phyloP scores from a whole-genome alignment of 2,888 invertebrate genomes.

The Drosophila ochracea region DNA sequence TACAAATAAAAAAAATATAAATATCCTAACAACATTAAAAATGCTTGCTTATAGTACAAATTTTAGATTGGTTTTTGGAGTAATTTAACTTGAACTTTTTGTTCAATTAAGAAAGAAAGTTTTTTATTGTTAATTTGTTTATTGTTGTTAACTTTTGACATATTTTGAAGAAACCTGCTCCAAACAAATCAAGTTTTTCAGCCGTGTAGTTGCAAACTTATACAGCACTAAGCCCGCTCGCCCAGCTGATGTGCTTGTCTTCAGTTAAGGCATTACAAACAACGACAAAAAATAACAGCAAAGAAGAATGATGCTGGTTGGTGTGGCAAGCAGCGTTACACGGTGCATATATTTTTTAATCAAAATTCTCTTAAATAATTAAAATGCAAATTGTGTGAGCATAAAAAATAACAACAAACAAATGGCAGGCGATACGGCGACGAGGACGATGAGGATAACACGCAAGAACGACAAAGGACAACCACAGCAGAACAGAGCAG shows the following conservation, averaged over 20 bases:
- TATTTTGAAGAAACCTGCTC: background rate
- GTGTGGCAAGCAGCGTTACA: conserved; percentile 1
- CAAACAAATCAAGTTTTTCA: background rate
- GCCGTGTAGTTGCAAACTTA: background rate
- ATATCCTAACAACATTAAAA: background rate
- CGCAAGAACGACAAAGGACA: conserved; percentile 68
- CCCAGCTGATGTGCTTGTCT: conserved; percentile 13
- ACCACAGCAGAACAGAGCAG: conserved; percentile 21
- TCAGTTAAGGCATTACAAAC: background rate
- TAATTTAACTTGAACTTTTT: background rate
- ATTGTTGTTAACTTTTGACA: background rate
- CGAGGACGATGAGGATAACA: conserved; percentile 43
- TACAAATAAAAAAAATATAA: background rate
- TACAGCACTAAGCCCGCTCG: background rate
- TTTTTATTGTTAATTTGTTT: background rate
- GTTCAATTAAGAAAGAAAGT: background rate
- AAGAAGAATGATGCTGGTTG: conserved; percentile 19
- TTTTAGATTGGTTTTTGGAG: background rate
- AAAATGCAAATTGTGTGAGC: conserved; percentile 82
- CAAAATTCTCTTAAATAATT: conserved; percentile 85
- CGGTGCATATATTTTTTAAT: conserved; percentile 79
- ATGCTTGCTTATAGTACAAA: background rate
- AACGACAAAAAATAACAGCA: background rate
- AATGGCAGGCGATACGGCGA: conserved; percentile 45
- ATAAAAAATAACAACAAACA: conserved; percentile 71